Evolutionary conservation across 2,797 vertebrate species (phyloP).

Genomic region (Pangasius krempfi): DNA sequence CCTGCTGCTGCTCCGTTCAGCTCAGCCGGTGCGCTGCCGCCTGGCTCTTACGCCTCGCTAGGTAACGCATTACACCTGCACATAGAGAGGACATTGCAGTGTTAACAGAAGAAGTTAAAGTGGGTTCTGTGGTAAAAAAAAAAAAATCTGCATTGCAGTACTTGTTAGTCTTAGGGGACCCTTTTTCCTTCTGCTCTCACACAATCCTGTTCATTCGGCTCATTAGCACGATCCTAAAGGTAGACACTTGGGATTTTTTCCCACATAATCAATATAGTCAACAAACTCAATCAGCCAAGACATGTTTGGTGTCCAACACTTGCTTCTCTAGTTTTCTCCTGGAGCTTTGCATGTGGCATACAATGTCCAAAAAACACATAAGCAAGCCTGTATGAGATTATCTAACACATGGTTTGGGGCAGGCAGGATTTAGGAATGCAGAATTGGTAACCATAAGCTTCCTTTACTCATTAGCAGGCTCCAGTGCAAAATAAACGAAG

Average conservation of each 20-base stretch:
- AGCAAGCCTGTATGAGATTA: not conserved
- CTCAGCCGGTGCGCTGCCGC: slow-evolving; percentile 88
- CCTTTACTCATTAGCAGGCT: not conserved
- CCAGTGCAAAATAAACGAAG: not conserved
- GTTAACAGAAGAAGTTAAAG: not conserved
- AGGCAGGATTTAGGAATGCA: not conserved
- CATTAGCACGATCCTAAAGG: not conserved
- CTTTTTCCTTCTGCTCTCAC: not conserved
- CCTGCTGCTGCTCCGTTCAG: slow-evolving; percentile 81
- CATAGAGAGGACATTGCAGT: not conserved
- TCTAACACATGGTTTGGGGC: too few relatives aligned
- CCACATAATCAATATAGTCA: not conserved
- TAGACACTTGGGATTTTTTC: not conserved
- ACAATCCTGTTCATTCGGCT: not conserved
- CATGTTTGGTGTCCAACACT: not conserved
- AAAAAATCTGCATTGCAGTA: slow-evolving; percentile 4
- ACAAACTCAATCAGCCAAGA: not conserved
- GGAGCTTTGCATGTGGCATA: not conserved
- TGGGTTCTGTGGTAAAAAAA: not conserved
- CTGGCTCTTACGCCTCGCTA: slow-evolving; percentile 93
- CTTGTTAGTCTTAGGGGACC: not conserved
- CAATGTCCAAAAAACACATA: not conserved
- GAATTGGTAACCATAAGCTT: not conserved
- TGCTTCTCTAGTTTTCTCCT: not conserved
- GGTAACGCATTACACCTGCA: slow-evolving; percentile 72